Conservation (phyloP, 2,113 vertebrate genomes). For the Apodemus speciosus region DNA sequence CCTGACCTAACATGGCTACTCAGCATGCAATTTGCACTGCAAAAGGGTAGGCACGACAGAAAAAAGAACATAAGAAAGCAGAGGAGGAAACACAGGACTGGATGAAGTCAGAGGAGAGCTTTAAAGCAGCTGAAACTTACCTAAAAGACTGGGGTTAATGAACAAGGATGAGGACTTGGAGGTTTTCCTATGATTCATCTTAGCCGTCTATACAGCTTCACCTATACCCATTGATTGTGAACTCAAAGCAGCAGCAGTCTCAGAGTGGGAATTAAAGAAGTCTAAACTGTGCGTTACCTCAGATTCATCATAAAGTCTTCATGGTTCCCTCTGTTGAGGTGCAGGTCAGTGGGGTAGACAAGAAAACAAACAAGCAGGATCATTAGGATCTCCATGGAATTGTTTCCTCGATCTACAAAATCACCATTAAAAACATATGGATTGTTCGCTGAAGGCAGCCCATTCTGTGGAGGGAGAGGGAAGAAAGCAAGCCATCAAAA, state of each 20-base stretch:
- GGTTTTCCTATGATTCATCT: slow-evolving; percentile 10
- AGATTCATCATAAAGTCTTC: slow-evolving; percentile 98
- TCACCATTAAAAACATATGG: slow-evolving; percentile 97
- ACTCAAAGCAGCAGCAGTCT: slow-evolving; percentile 2
- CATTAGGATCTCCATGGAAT: slow-evolving; percentile 94
- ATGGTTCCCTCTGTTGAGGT: slow-evolving; percentile 97
- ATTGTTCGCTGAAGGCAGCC: slow-evolving; percentile 93
- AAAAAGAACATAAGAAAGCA: slow-evolving; percentile 31
- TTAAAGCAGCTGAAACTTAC: slow-evolving; percentile 18
- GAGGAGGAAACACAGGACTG: neutral
- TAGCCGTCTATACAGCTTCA: neutral
- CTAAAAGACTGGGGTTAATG: neutral
- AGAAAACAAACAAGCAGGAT: slow-evolving; percentile 94
- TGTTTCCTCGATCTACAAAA: slow-evolving; percentile 96
- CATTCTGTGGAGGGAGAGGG: slow-evolving; percentile 89
- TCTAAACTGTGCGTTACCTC: slow-evolving; percentile 85
- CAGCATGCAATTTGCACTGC: neutral
- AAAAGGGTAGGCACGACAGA: neutral
- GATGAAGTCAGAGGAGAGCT: slow-evolving; percentile 11
- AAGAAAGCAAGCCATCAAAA: slow-evolving; percentile 51
- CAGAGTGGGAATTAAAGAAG: slow-evolving; percentile 29
- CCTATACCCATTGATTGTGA: neutral
- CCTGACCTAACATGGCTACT: neutral
- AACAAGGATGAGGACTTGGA: neutral
- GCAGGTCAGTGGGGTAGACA: slow-evolving; percentile 93